These are phyloP conservation scores for Cephalotes varians DNA, from an alignment of 2,888 invertebrate genomes.

Conservation along the genomic window DNA sequence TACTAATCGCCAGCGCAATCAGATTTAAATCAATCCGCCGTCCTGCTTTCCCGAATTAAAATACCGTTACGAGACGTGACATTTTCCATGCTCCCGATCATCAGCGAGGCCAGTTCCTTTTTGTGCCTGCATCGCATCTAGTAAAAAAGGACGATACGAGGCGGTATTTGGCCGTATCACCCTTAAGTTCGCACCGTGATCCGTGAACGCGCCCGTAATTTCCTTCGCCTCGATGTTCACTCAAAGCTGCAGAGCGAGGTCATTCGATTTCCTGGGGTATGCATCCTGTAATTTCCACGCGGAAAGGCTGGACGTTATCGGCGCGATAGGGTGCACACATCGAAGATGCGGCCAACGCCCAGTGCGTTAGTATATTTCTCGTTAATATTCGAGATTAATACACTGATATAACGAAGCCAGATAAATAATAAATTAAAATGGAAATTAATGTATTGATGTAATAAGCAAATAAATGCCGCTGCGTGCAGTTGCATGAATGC, in stretches of 20 bases:
- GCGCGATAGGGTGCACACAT: conserved; percentile 30
- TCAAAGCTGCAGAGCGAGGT: conserved; percentile 51
- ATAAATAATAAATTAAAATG: conserved; percentile 39
- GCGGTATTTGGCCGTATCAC: conserved; percentile 15
- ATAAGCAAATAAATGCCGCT: conserved; percentile 48
- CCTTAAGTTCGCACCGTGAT: conserved; percentile 51
- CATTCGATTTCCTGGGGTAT: conserved; percentile 55
- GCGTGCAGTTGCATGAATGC: conserved; percentile 38
- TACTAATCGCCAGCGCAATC: background rate
- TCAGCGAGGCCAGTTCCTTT: conserved; percentile 14
- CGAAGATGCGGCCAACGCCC: conserved; percentile 44
- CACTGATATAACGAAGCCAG: conserved; percentile 3
- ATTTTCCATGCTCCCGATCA: conserved; percentile 12
- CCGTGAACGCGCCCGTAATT: conserved; percentile 51
- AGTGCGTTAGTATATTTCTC: conserved; percentile 7
- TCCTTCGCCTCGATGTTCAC: conserved; percentile 42
- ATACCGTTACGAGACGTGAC: background rate
- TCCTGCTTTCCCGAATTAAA: conserved; percentile 21
- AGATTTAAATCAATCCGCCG: background rate
- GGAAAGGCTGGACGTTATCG: conserved; percentile 52
- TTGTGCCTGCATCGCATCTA: conserved; percentile 5
- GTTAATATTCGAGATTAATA: conserved; percentile 50
- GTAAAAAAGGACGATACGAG: conserved; percentile 21
- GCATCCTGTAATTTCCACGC: conserved; percentile 54
- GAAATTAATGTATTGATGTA: conserved; percentile 41